Evolutionary conservation across 1,140 invertebrate species (phyloP).

Genomic region (Heterodera schachtii): DNA sequence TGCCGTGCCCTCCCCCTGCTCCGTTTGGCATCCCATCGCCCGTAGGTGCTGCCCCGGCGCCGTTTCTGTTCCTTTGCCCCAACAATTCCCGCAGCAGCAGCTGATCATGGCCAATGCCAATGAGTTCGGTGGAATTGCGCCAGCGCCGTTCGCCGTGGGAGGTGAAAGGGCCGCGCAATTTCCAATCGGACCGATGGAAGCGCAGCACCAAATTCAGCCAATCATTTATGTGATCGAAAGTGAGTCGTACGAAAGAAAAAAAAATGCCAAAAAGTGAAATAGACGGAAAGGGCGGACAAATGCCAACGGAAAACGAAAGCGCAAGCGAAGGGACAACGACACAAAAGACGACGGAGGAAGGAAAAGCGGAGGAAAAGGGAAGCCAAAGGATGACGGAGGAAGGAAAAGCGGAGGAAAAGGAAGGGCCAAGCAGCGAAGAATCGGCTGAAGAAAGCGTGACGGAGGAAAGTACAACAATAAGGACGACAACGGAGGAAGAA

Average conservation of each 20-base stretch:
- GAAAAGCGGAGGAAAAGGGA: no score
- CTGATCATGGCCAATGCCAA: neutral
- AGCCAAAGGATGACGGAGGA: neutral
- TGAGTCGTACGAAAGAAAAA: neutral
- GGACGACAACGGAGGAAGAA: neutral
- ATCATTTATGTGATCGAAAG: neutral
- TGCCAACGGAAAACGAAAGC: neutral
- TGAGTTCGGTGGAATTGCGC: neutral
- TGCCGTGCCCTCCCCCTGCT: neutral
- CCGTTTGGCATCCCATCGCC: neutral
- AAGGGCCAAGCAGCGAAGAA: neutral
- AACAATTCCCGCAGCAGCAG: neutral
- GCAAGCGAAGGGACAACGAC: no score
- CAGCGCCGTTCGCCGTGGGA: no score
- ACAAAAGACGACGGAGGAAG: neutral
- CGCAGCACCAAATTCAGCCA: neutral
- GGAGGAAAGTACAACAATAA: neutral
- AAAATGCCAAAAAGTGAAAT: neutral
- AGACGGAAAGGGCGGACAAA: no score
- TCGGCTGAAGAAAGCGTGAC: neutral
- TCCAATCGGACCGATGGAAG: neutral
- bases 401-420: neutral
- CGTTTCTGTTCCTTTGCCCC: neutral
- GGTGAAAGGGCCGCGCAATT: neutral
- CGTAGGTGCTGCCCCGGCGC: no score